These are phyloP conservation scores for Centropyge bicolor DNA, from an alignment of 2,797 vertebrate genomes.

Conservation along the genomic window DNA sequence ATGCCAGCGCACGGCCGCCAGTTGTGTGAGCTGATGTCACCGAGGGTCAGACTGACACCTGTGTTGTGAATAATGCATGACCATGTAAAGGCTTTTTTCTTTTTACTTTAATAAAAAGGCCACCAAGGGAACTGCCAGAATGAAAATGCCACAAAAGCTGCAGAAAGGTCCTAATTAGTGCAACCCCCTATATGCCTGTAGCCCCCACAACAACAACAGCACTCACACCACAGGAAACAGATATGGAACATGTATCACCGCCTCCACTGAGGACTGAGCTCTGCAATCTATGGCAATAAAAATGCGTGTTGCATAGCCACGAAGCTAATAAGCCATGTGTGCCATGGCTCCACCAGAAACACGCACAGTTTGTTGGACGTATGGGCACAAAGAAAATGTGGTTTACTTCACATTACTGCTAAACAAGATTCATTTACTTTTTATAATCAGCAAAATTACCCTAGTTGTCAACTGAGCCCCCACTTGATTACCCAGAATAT, in stretches of 20 bases:
- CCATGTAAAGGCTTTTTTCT: slow-evolving; percentile 49
- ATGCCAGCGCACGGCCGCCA: slow-evolving; percentile 4
- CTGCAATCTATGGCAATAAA: slow-evolving; percentile 53
- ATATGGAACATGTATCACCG: slow-evolving; percentile 51
- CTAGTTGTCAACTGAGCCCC: slow-evolving; percentile 42
- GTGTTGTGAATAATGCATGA: slow-evolving; percentile 81
- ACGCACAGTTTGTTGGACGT: slow-evolving; percentile 21
- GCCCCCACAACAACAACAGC: slow-evolving; percentile 53
- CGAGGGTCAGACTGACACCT: slow-evolving; percentile 75
- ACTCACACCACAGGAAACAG: slow-evolving; percentile 52
- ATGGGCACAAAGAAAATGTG: slow-evolving; percentile 46
- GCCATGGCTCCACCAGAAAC: slow-evolving; percentile 36
- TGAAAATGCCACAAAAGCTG: slow-evolving; percentile 75
- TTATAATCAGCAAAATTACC: slow-evolving; percentile 46
- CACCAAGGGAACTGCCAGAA: slow-evolving; percentile 59
- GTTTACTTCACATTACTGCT: slow-evolving; percentile 34
- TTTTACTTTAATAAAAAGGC: slow-evolving; percentile 53
- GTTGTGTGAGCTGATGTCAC: slow-evolving; percentile 38
- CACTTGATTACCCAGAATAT: slow-evolving; percentile 49
- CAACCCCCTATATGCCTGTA: slow-evolving; percentile 48
- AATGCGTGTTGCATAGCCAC: slow-evolving; percentile 49
- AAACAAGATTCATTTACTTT: slow-evolving; percentile 52
- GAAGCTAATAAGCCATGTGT: slow-evolving; percentile 52
- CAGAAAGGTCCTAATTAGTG: slow-evolving; percentile 79
- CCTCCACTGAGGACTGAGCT: slow-evolving; percentile 33